Conservation (phyloP, 2,888 invertebrate species). For the Vandiemenella viatica region DNA sequence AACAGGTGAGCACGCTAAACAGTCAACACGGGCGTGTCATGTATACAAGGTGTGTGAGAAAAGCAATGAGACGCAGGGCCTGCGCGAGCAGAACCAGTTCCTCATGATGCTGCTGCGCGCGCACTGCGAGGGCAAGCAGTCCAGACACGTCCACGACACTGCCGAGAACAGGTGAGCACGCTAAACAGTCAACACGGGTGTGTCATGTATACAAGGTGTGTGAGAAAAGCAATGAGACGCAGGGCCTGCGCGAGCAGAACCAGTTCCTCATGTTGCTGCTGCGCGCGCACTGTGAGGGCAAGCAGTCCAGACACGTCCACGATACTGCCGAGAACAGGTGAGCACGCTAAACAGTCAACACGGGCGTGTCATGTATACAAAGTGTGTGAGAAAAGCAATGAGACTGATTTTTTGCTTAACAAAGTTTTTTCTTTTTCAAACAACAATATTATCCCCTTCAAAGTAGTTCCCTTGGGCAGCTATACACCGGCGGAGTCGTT, state of each 20-base stretch:
- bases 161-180: constrained; percentile 56
- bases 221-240: constrained; percentile 67
- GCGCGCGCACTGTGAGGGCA: constrained; percentile 75
- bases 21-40: too few relatives aligned
- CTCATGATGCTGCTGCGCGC: constrained; percentile 79
- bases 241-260: constrained; percentile 61
- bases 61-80: constrained; percentile 56
- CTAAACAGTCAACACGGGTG: background rate
- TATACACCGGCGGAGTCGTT: too few relatives aligned
- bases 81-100: constrained; percentile 76
- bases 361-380: too few relatives aligned
- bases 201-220: too few relatives aligned
- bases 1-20: constrained; percentile 39
- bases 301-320: constrained; percentile 75
- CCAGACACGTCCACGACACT: constrained; percentile 74
- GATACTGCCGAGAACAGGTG: constrained; percentile 75
- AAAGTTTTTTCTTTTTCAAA: too few relatives aligned
- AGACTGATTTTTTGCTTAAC: too few relatives aligned
- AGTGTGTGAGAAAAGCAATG: too few relatives aligned
- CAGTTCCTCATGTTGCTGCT: constrained; percentile 83
- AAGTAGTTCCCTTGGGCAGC: too few relatives aligned
- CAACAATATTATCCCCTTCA: too few relatives aligned
- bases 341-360: background rate
- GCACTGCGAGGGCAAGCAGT: constrained; percentile 79
- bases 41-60: too few relatives aligned